These are phyloP conservation scores for Cheiracanthium punctorium DNA, from an alignment of 2,888 invertebrate genomes.

Conservation along the genomic window DNA sequence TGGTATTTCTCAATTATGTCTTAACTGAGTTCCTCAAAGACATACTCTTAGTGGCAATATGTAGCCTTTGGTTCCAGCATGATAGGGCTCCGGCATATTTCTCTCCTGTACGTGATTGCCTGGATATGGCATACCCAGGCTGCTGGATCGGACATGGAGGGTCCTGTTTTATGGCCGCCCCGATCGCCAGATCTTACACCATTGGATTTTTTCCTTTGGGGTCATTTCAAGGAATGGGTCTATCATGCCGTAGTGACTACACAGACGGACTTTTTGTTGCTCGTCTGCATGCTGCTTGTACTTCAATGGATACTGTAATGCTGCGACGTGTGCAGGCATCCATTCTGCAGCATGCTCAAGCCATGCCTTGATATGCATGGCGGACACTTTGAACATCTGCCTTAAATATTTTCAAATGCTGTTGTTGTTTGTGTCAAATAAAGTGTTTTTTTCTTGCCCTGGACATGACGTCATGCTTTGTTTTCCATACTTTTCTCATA, in stretches of 20 bases:
- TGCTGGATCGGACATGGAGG: too few species aligned
- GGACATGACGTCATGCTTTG: too few species aligned
- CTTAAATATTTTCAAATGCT: too few species aligned
- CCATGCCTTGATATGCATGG: too few species aligned
- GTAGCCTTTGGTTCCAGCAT: not conserved
- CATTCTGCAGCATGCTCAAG: too few species aligned
- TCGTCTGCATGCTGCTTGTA: not conserved
- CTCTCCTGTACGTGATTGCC: not conserved
- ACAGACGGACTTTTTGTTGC: not conserved
- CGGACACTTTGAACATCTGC: too few species aligned
- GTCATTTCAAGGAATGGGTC: conserved; percentile 30
- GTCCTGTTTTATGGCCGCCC: not conserved
- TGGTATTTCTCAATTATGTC: not conserved
- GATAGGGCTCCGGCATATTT: not conserved
- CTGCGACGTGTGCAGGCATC: not conserved
- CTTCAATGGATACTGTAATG: not conserved
- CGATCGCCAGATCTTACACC: conserved; percentile 22
- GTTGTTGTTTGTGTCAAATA: too few species aligned
- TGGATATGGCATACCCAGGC: not conserved
- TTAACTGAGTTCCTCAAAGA: not conserved
- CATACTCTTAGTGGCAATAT: not conserved
- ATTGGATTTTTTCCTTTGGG: conserved; percentile 35
- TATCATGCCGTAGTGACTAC: conserved; percentile 13
- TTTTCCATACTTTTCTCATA: too few species aligned
- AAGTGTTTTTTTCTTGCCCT: too few species aligned